Evolutionary conservation across 2,888 invertebrate genomes (phyloP).

Genomic region (Aethes cnicana): DNA sequence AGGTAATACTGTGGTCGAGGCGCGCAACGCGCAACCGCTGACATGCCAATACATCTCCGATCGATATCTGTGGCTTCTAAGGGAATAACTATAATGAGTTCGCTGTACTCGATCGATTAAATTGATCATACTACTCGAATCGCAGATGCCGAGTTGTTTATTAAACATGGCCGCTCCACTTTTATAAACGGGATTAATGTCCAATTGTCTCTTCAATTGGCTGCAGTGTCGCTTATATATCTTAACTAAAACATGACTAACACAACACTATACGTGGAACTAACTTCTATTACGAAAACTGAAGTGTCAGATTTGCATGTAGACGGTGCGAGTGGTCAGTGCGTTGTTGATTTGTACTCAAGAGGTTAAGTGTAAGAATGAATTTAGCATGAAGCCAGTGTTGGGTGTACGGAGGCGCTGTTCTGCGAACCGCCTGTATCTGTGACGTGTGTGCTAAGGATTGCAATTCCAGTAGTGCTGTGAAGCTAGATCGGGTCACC

Average conservation of each 20-base stretch:
- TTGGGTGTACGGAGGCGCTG: too few relatives aligned
- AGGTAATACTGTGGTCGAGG: too few relatives aligned
- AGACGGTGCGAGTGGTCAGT: conserved; percentile 13
- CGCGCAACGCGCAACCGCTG: too few relatives aligned
- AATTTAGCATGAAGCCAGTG: too few relatives aligned
- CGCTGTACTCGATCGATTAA: conserved; percentile 25
- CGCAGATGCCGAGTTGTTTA: conserved; percentile 51
- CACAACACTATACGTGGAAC: conserved; percentile 34
- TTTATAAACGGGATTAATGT: conserved; percentile 74
- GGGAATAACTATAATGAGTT: conserved; percentile 6
- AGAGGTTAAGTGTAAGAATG: not conserved
- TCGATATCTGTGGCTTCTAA: too few relatives aligned
- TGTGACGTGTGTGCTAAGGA: too few relatives aligned
- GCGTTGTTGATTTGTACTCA: conserved; percentile 1
- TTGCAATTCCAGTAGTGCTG: too few relatives aligned
- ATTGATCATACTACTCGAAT: conserved; percentile 28
- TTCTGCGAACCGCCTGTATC: too few relatives aligned
- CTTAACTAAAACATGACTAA: conserved; percentile 63
- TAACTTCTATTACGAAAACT: conserved; percentile 49
- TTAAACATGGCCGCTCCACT: conserved; percentile 61
- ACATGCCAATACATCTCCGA: too few relatives aligned
- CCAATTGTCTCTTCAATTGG: conserved; percentile 64
- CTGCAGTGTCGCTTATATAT: conserved; percentile 63
- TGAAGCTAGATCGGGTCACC: too few relatives aligned
- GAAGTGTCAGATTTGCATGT: conserved; percentile 49